phyloP scores from a whole-genome alignment of 2,113 vertebrate species.

The Tupaia chinensis region DNA sequence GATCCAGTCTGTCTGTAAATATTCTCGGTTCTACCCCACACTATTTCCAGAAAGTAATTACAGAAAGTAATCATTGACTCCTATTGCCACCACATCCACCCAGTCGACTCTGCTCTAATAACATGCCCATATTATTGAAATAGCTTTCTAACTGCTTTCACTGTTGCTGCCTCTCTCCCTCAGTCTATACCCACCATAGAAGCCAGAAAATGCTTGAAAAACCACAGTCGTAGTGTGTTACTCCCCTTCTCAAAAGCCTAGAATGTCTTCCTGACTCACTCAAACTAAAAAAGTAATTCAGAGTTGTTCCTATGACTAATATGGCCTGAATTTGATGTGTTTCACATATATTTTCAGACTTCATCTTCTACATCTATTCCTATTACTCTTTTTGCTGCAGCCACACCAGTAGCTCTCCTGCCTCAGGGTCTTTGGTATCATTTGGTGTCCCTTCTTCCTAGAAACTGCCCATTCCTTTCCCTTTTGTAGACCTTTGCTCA shows the following conservation, averaged over 20 bases:
- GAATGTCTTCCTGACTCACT: neutral
- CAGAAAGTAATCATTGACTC: neutral
- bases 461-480: neutral
- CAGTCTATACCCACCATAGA: neutral
- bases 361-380: neutral
- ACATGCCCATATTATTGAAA: neutral
- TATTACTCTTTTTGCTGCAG: neutral
- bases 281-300: neutral
- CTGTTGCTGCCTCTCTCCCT: neutral
- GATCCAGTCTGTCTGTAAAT: neutral
- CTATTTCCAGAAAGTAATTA: neutral
- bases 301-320: no score
- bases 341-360: neutral
- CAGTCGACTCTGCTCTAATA: neutral
- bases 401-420: neutral
- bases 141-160: neutral
- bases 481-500: neutral
- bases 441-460: neutral
- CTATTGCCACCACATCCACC: neutral
- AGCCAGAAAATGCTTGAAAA: neutral
- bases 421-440: neutral
- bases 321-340: rapidly evolving
- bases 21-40: neutral
- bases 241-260: neutral
- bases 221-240: neutral